These are phyloP conservation scores for Corvus cornix DNA, from an alignment of 2,113 vertebrate genomes.

Conservation along the genomic window DNA sequence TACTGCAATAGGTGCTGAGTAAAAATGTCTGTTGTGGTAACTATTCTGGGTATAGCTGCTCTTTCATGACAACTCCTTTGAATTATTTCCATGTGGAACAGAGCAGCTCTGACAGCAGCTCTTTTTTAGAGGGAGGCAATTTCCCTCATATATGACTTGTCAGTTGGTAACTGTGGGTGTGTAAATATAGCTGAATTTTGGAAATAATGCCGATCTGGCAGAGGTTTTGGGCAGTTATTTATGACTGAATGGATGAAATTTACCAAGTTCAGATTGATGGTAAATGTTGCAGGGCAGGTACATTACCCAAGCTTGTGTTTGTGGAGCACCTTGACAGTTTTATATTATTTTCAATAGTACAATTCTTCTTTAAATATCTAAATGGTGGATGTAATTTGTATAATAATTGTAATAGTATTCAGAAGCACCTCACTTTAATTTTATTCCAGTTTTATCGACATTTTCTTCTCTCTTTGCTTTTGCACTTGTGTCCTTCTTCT, in stretches of 20 bases:
- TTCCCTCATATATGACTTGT: conserved; percentile 49
- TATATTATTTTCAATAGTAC: conserved; percentile 5
- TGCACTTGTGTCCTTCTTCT: not conserved
- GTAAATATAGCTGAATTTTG: conserved; percentile 51
- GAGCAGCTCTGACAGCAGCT: conserved; percentile 23
- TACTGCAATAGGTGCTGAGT: not conserved
- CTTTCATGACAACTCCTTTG: conserved; percentile 2
- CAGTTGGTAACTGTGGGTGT: conserved; percentile 41
- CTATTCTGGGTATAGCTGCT: not conserved
- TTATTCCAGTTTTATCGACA: not conserved
- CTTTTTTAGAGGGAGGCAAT: conserved; percentile 39
- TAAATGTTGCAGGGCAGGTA: not conserved
- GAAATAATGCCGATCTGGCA: conserved; percentile 2
- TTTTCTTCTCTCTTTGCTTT: conserved; percentile 3
- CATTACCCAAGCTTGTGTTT: not conserved
- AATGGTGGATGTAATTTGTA: not conserved
- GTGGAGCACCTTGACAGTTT: not conserved
- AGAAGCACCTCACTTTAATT: not conserved
- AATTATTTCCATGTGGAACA: conserved; percentile 40
- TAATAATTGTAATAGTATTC: not conserved
- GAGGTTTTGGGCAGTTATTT: conserved; percentile 33
- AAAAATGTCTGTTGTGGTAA: not conserved
- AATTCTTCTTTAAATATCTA: conserved; percentile 1
- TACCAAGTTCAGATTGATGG: not conserved
- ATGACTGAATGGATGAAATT: not conserved